Conservation (phyloP, 2,113 vertebrate species). For the Neogobius melanostomus region DNA sequence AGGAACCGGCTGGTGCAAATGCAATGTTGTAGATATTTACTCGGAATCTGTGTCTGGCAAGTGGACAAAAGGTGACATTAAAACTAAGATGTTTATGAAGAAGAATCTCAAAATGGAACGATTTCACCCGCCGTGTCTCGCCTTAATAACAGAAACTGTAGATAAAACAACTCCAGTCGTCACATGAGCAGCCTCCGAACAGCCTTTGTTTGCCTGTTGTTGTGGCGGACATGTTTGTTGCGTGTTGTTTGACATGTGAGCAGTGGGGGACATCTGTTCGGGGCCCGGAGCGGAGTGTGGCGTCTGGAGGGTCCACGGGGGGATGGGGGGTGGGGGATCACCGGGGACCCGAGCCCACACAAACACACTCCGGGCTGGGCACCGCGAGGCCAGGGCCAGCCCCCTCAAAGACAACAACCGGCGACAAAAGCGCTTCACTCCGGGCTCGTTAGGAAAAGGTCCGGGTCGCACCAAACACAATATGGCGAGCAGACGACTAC, state of each 20-base stretch:
- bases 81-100: not conserved
- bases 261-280: conserved; percentile 73
- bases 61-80: not conserved
- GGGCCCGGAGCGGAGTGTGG: conserved; percentile 54
- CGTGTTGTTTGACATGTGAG: conserved; percentile 34
- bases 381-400: conserved; percentile 54
- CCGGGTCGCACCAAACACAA: conserved; percentile 33
- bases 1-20: too few relatives aligned
- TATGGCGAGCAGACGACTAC: conserved; percentile 42
- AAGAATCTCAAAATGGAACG: too few relatives aligned
- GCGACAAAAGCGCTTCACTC: conserved; percentile 45
- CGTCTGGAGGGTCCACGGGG: conserved; percentile 14
- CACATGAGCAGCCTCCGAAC: not conserved
- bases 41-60: too few relatives aligned
- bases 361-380: conserved; percentile 34
- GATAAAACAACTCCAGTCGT: too few relatives aligned
- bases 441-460: conserved; percentile 50
- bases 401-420: conserved; percentile 63
- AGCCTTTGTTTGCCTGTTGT: not conserved
- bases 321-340: conserved; percentile 27
- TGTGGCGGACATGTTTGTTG: conserved; percentile 7
- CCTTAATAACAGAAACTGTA: too few relatives aligned
- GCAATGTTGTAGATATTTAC: too few relatives aligned
- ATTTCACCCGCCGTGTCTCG: too few relatives aligned
- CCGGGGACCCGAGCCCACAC: conserved; percentile 34